A percentile compares a stretch with the other conserved stretches of the same genome.
phyloP scores from a whole-genome alignment of 2,113 vertebrate species.

The Cercocebus atys region DNA sequence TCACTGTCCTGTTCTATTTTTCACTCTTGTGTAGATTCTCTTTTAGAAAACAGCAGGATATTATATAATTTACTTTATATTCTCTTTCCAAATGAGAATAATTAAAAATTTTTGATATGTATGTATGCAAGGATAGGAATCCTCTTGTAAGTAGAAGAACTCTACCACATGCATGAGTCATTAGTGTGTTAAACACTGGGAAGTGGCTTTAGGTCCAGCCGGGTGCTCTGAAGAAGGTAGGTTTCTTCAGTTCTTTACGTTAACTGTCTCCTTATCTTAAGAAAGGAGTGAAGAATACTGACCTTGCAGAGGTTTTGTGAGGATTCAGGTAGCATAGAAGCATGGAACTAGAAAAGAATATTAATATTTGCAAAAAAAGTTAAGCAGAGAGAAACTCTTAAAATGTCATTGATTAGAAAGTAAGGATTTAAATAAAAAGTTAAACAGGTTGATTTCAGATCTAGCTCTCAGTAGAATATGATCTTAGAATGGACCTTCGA shows the following conservation, averaged over 20 bases:
- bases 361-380: neutral
- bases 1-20: neutral
- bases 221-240: neutral
- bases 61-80: neutral
- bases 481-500: neutral
- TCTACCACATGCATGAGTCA: neutral
- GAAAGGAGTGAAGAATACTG: neutral
- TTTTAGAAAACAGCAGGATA: neutral
- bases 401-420: neutral
- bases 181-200: neutral
- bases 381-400: neutral
- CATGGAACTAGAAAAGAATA: neutral
- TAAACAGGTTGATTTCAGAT: constrained; percentile 4
- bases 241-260: neutral
- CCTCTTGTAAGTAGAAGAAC: neutral
- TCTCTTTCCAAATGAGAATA: neutral
- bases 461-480: neutral
- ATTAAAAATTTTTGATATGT: neutral
- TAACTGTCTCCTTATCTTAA: neutral
- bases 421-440: neutral
- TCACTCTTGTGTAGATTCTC: neutral
- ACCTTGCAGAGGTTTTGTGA: neutral
- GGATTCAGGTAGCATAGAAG: neutral
- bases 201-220: neutral
- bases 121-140: neutral